phyloP scores from a whole-genome alignment of 1,140 invertebrate species.

The Zaprionus capensis region DNA sequence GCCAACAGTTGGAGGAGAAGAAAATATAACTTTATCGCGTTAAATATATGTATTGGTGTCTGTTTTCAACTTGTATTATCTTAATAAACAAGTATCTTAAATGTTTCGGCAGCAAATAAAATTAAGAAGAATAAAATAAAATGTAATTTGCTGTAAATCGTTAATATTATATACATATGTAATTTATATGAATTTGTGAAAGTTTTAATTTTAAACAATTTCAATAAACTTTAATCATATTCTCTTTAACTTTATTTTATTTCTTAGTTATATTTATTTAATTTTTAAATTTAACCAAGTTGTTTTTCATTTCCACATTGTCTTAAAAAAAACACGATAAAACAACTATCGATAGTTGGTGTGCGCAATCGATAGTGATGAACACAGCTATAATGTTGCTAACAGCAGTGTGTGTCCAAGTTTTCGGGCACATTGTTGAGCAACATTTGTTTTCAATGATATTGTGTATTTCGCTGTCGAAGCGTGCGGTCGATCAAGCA shows the following conservation, averaged over 20 bases:
- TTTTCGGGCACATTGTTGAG: conserved; percentile 24
- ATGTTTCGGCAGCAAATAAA: not conserved
- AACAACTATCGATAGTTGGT: not conserved
- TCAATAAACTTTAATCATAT: not conserved
- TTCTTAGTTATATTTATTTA: no score
- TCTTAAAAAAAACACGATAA: not conserved
- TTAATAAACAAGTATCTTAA: not conserved
- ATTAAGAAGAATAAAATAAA: not conserved
- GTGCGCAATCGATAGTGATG: not conserved
- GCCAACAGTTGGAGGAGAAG: conserved; percentile 67
- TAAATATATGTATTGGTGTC: not conserved
- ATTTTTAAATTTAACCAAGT: not conserved
- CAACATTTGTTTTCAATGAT: conserved; percentile 32
- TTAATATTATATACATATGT: not conserved
- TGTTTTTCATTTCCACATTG: not conserved
- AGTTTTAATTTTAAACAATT: not conserved
- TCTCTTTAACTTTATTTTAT: not conserved
- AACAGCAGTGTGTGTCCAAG: not conserved
- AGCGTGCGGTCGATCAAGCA: conserved; percentile 42
- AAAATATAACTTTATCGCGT: conserved; percentile 2
- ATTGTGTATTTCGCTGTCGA: conserved; percentile 41
- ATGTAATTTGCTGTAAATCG: not conserved
- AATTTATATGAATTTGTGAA: not conserved
- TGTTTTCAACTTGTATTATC: conserved; percentile 15
- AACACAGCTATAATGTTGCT: conserved; percentile 17